Conservation (phyloP, 2,888 invertebrate species). For the Nyleta sp. region DNA sequence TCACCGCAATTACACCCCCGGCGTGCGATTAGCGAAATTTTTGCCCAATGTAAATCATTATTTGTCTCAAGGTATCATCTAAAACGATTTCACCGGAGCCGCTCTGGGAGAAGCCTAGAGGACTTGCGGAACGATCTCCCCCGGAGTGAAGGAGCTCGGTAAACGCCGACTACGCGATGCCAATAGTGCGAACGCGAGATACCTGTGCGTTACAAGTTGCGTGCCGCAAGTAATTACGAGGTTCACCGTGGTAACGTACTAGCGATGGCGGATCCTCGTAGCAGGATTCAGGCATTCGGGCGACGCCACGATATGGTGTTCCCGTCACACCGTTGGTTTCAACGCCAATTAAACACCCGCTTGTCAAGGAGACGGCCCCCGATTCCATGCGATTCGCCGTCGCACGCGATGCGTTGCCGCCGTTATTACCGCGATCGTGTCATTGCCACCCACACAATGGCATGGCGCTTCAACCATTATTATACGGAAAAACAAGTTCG, state of each 20-base stretch:
- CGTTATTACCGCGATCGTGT: conserved; percentile 76
- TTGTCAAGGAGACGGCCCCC: conserved; percentile 81
- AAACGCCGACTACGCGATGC: conserved; percentile 40
- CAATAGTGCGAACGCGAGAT: conserved; percentile 63
- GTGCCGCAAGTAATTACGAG: conserved; percentile 80
- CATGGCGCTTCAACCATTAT: conserved; percentile 41
- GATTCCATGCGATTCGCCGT: conserved; percentile 78
- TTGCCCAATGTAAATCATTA: conserved; percentile 19
- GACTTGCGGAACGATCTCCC: conserved; percentile 37
- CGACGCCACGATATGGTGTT: conserved; percentile 80
- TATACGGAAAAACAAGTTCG: not conserved
- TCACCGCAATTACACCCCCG: conserved; percentile 32
- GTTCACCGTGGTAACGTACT: conserved; percentile 77
- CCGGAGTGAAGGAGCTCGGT: conserved; percentile 18
- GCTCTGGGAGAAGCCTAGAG: conserved; percentile 29
- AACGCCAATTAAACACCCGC: conserved; percentile 83
- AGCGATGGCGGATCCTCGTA: conserved; percentile 78
- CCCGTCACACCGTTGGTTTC: conserved; percentile 82
- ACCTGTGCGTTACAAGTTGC: conserved; percentile 74
- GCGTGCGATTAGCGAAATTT: conserved; percentile 14
- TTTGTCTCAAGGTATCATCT: conserved; percentile 37
- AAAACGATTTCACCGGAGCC: conserved; percentile 24
- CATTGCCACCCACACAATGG: conserved; percentile 74
- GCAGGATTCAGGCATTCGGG: conserved; percentile 79
- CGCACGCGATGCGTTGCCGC: conserved; percentile 80